Evolutionary conservation across 2,113 vertebrate genomes (phyloP), one percentile per base, ranked within the genome.

Genomic region (Petrocephalus zakoni): DNA sequence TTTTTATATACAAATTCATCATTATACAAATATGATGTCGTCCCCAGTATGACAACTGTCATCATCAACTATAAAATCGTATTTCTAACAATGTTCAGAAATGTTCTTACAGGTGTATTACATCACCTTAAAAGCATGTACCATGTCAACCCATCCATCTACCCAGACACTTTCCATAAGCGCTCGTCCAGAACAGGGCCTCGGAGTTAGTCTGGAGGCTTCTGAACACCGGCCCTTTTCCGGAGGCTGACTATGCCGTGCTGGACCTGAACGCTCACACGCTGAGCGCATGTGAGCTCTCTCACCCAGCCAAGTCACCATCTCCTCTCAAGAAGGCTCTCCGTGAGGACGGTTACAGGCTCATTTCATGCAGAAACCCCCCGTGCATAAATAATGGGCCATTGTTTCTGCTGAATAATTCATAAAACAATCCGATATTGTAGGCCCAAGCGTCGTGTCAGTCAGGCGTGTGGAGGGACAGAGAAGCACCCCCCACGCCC

Each of bases 351-450:
- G 61, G 10, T 72, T 87, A 21, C 51, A 25, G 88, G 51, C 11
- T 51, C 64, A 68, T 89, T 78, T 85, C 34, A 64, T 88, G 64
- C 88, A 85, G 89, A 58, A 88, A 87, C 55, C 42, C 64, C 64
- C 21, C 22, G 34, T 47, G 84, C 51, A 90, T 88, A 87, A 88
- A 90, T 88, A 90, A 88, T 88, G 52, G 86, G 81, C 72, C 53
- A 88, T 86, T 87, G 61, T 90, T 85, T 52, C 42, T 47, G 19
- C 52, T 81, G 68, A 86, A 90, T 85, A 88, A 88, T 88, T 88
- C 64, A 86, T 88, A 55, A 78, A 85, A 90, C 89, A 88, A 81
- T 90, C 64, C 61, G 78, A 75, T 86, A 86, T 86, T 90, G 29
- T 72, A 42, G 37, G 47, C 87, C 89, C 87, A 42, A 75, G 37